Evolutionary conservation across 2,888 invertebrate species (phyloP), one percentile per base, ranked within the genome.

Genomic region (Drosophila niveifrons): DNA sequence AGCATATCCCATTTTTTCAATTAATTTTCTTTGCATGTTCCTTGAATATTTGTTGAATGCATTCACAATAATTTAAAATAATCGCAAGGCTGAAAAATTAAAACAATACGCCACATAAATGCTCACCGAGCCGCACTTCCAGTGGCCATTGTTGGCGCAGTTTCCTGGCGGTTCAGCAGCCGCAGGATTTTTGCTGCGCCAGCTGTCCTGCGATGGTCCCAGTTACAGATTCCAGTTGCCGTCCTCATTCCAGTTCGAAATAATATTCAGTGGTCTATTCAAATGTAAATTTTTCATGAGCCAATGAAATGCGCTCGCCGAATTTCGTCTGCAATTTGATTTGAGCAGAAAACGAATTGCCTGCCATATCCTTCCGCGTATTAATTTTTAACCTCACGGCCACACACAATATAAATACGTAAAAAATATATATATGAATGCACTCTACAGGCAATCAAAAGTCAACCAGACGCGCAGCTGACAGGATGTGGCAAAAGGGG

Each of bases 361-460:
- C 88, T 88, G 86, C 75, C 84, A 84, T 88, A 87, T 87, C 86
- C 86, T 87, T 87, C 86, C 86, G 88, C 89, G 84, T 88, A 84
- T 88, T 87, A 84, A 87, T 86, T 86, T 83, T 82, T 82, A 82
- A 88, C 82, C 88, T 75, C 83, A 73, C 82, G 72, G 66, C 69
- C 80, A 71, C 69, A 72, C 75, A 78, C n/a, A 75, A 64, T 52
- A 76, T 78, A 75, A 67, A 23, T 23, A 23, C 23, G n/a, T n/a
- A 57, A 68, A 39, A 36, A 31, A 31, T 3, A 36, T n/a, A n/a
- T 3, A 11, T 3, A n/a, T 50, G 31, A 31, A 41, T 57, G 66
- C 61, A 66, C 66, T 47, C 66, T 47, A 58, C 55, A 72, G 75
- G 66, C 81, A 79, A 80, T 83, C 83, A 86, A 73, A 70, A 78